Percentiles rank a stretch among this genome's conserved stretches.
phyloP scores from a whole-genome alignment of 2,113 vertebrate genomes.

The Colaptes auratus region DNA sequence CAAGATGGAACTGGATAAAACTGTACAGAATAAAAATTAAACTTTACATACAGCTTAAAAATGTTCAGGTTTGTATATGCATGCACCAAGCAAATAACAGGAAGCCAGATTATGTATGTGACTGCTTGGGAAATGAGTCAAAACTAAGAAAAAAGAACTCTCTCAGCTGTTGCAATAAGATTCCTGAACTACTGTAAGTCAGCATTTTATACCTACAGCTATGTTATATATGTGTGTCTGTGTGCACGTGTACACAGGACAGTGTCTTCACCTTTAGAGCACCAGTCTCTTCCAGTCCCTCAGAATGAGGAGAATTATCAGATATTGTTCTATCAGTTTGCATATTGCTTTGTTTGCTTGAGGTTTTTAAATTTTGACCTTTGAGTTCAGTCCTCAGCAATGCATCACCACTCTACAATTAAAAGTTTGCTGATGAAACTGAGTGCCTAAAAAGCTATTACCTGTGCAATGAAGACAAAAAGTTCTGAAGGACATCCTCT shows the following conservation, averaged over 20 bases:
- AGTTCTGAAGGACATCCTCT: background rate
- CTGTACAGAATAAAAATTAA: background rate
- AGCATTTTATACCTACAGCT: background rate
- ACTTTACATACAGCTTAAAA: background rate
- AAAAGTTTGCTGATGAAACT: background rate
- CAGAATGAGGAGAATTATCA: background rate
- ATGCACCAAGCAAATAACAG: background rate
- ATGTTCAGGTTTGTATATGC: background rate
- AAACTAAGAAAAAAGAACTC: background rate
- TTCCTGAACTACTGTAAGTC: background rate
- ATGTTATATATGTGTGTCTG: background rate
- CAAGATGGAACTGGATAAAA: background rate
- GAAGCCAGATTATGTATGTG: background rate
- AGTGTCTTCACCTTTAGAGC: background rate
- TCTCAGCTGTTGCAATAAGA: background rate
- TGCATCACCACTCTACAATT: background rate
- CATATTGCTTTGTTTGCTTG: background rate
- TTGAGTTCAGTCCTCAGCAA: background rate
- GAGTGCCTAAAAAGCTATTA: background rate
- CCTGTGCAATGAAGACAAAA: background rate
- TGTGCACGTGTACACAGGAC: background rate
- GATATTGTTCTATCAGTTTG: background rate
- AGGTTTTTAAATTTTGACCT: background rate
- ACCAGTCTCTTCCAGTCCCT: background rate
- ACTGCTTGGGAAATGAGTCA: background rate